Evolutionary conservation across 2,797 vertebrate species (phyloP), one percentile per base, ranked within the genome.

Genomic region (Crenuchus spilurus): DNA sequence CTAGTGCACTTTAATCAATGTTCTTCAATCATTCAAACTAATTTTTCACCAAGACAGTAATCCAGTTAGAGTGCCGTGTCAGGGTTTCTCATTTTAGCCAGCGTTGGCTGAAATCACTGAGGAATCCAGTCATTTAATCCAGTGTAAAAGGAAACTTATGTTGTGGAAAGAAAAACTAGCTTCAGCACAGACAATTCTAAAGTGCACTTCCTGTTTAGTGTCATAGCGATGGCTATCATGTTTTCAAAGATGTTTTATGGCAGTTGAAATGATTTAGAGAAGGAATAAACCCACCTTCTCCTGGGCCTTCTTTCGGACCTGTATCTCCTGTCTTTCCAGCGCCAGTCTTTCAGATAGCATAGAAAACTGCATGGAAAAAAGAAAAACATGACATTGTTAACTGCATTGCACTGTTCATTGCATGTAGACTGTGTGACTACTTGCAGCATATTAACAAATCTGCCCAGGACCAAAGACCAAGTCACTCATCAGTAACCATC

Each of bases 301-400:
- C 86, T 97, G 97, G 72, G 93, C 93, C 83, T 93, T 94, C 87
- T 95, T 95, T 86, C 92, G 91, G 49, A 91, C 87, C 82, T 95
- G 94, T 69, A 97, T 94, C 79, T 96, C 93, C 68, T 94, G 87
- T 1, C 84, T 89, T 86, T 99, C 96, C 82, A 94, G 90, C 70
- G 93, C 87, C 69, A 98, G 87, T 76, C 93, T 93, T 87, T 98
- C 96, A 66, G 96, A 94, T 80, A 99, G 86, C 85, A 98, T 89
- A 76, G 95, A 94, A 90, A 98, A 98, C 97, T 98, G 86, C 6
- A 66, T 0, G 11, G 13, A 60, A 41, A 39, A 54, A 6, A 46
- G 46, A 67, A 2, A 48, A 20, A 26, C 11, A 26, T 22, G 30
- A 61, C 16, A 8, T 33, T 22, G 4, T 37, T 0, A 14, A 22